Evolutionary conservation across 2,797 vertebrate genomes (phyloP), one percentile per base, ranked within the genome.

Genomic region (Pteropus rufus): DNA sequence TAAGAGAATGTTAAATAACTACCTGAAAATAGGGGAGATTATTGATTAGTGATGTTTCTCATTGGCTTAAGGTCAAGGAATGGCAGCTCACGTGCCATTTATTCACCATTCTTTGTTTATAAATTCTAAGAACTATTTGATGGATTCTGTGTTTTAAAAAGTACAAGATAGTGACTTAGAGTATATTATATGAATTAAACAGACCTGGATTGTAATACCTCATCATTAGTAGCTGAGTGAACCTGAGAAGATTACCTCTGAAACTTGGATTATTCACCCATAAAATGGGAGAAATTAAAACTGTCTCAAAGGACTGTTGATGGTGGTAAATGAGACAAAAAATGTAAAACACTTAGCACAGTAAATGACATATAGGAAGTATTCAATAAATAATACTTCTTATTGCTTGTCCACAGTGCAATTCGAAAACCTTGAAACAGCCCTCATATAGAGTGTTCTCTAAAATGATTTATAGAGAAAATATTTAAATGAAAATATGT

Each of bases 21-120:
- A 6, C 6, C 10, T 86, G 49, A 69, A 88, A 80, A 54, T 89
- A 10, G 11, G 1, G 12, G 36, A 60, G 5, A 2, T 3, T 83
- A 5, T 44, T 83, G 65, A 91, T 75, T 39, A 23, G 1, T 54
- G 12, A 69, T 62, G 1, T 49, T 70, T 92, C 56, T 86, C 15
- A 29, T 29, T 82, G 44, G 18, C 10, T 93, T 79, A 69, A 58
- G 7, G 16, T 23, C 26, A 85, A 89, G 14, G 26, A 95, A 83
- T 64, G 21, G 10, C 8, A 52, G 5, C 15, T 9, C 29, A 2
- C 4, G 5, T 92, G 12, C 7, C 26, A 56, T 46, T 84, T 62
- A 69, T 56, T 64, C 0, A 1, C 3, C 1, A n/a, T 10, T 5
- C 2, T 49, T 18, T 0, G 2, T 5, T 84, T 23, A 91, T 7